Base-by-base conservation (phyloP, 2,888 invertebrate genomes). In the Kryphioiulus occultus region DNA sequence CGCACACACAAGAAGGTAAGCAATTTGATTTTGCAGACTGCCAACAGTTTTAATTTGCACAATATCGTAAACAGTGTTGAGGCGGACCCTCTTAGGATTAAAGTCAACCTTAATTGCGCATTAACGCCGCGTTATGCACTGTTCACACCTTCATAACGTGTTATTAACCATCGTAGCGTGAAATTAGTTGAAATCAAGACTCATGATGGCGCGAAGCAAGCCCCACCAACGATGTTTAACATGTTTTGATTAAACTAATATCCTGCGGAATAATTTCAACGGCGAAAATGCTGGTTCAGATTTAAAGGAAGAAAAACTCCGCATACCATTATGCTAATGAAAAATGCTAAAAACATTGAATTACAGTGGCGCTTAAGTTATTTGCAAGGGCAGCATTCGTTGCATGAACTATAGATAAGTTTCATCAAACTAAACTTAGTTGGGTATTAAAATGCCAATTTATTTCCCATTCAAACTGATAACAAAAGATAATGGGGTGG, bases 121-220 rank as follows among this genome's bases (percentile, higher is more conserved):
- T 78, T 78, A 78, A 78, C 26, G 15, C 78, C 78, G 30, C 78
- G 78, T 78, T 78, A 78, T 78, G 78, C 78, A 26, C 78, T 78
- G 78, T 78, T 78, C 78, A 17, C 78, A 78, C 78, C 78, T 78
- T 78, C 22, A 78, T 78, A 78, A 78, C 78, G 78, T 78, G 78
- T 78, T 78, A 78, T 78, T 78, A 78, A 78, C 78, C 78, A 78
- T 78, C 78, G 78, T 78, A 12, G 78, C 78, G 78, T 78, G 78
- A 78, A 78, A 78, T 78, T 78, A 78, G 78, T 78, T 78, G 78
- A 78, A 78, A 78, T 78, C 78, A 78, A 53, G 30, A 78, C 15
- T 15, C 78, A 5, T 26, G 30, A 78, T 30, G 26, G 78, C 26
- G 17, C 7, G 12, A 22, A 22, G 78, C 53, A 0, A 68, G 26